Evolutionary conservation across 2,797 vertebrate genomes (phyloP), one percentile per base, ranked within the genome.

Genomic region (Poeciliopsis gracilis): DNA sequence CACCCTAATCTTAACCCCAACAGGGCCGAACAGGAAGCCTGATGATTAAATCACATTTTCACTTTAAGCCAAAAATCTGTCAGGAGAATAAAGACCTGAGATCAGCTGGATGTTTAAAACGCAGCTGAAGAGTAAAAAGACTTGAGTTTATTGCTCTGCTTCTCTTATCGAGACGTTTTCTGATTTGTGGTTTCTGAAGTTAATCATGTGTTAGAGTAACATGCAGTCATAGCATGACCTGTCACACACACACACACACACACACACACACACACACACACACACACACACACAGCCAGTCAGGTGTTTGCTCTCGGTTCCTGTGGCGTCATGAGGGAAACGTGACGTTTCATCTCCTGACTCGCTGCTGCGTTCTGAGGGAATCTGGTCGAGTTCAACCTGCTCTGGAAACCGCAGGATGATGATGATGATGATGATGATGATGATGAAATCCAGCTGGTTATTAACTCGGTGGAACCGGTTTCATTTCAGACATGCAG

Each of bases 401-500:
- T 61, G 28, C 28, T 61, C 16, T 28, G 7, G 57, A 28, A 30
- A 12, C 55, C 1, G 28, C 5, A 15, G 5, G 59, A 33, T 36
- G 59, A 30, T 33, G 30, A 6, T 18, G 33, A 2, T 33, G 33
- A 36, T 36, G 36, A 36, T 36, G 59, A 30, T 33, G 30, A 6
- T 18, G 33, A 2, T 33, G 33, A 36, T 36, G 36, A 36, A 9
- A 18, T 1, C 57, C 28, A 13, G 63, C 36, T 4, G 23, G 9
- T 38, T 13, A n/a, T 43, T 43, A 25, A 69, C 1, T 11, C 43
- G 0, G 23, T 73, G 23, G 0, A 20, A 45, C 49, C 41, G 47
- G 49, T 73, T 72, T 28, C 15, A 18, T 75, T 61, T 4, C 76
- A 96, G 95, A 82, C 93, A 92, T 1, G 83, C 81, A 0, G 87